phyloP scores from a whole-genome alignment of 2,113 vertebrate species.

The Eulemur rufifrons region DNA sequence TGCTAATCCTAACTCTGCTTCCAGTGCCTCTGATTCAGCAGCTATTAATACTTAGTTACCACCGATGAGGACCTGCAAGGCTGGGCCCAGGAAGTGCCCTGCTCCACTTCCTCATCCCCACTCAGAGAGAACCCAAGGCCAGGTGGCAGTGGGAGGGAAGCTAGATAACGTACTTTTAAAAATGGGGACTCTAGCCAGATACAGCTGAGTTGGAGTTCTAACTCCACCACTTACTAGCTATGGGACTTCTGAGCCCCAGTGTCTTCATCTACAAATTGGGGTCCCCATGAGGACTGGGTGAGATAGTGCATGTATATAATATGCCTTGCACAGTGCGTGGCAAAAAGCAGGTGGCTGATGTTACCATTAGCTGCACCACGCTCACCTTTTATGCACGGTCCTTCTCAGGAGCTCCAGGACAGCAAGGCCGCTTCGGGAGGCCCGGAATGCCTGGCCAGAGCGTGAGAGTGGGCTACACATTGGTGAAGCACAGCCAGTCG shows the following conservation, averaged over 20 bases:
- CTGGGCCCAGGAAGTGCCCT: not conserved
- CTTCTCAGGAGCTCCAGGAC: conserved; percentile 81
- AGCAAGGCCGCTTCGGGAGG: conserved; percentile 78
- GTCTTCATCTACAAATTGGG: not conserved
- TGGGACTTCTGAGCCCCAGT: not conserved
- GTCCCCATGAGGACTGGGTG: not conserved
- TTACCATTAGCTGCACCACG: not conserved
- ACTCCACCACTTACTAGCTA: not conserved
- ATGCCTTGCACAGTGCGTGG: not conserved
- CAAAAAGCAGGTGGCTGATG: not conserved
- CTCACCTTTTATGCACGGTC: conserved; percentile 7
- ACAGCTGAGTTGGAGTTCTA: not conserved
- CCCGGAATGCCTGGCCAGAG: conserved; percentile 87
- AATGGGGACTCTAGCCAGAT: not conserved
- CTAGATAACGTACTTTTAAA: not conserved
- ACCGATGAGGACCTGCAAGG: not conserved
- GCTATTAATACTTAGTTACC: not conserved
- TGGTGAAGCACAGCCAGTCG: conserved; percentile 97
- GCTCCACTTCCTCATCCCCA: not conserved
- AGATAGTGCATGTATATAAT: not conserved
- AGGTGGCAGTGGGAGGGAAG: not conserved
- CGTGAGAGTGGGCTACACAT: conserved; percentile 87
- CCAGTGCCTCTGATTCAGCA: not conserved
- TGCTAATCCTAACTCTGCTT: not conserved
- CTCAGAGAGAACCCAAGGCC: not conserved